Conservation (phyloP, 2,797 vertebrate species). For the Hippocampus kuda region DNA sequence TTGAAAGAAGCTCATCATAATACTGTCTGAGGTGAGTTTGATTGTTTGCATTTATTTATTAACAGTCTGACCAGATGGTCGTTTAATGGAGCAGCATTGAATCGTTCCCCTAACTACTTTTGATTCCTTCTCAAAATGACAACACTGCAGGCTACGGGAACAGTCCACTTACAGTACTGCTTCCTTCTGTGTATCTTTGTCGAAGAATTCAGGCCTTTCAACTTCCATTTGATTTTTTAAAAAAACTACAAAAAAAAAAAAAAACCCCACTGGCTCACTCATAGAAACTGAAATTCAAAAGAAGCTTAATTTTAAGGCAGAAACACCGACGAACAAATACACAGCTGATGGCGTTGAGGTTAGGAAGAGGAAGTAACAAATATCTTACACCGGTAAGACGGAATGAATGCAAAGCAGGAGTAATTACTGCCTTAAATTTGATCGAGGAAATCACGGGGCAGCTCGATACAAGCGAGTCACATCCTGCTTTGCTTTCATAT, state of each 20-base stretch:
- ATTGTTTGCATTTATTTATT: not conserved
- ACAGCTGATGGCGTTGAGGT: constrained; percentile 22
- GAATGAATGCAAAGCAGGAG: constrained; percentile 32
- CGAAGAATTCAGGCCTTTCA: constrained; percentile 3
- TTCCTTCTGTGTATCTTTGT: not conserved
- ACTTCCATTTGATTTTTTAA: constrained; percentile 14
- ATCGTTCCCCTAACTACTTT: not conserved
- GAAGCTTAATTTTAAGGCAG: constrained; percentile 12
- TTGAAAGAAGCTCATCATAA: not conserved
- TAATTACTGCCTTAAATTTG: constrained; percentile 40
- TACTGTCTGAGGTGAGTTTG: not conserved
- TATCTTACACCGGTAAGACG: constrained; percentile 41
- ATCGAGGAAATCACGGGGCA: constrained; percentile 35
- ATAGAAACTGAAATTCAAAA: not conserved
- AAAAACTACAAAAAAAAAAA: no score
- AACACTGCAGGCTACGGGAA: constrained; percentile 9
- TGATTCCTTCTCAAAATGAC: not conserved
- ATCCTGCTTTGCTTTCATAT: constrained; percentile 44
- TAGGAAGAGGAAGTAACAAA: constrained; percentile 17
- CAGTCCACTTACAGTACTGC: constrained; percentile 2
- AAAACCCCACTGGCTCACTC: constrained; percentile 10
- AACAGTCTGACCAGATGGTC: not conserved
- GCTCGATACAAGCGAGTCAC: constrained; percentile 29
- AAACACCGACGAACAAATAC: constrained; percentile 20
- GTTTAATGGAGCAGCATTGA: not conserved